These are phyloP conservation scores for Eurytoma adleriae DNA, from an alignment of 2,888 invertebrate species.

Conservation along the genomic window DNA sequence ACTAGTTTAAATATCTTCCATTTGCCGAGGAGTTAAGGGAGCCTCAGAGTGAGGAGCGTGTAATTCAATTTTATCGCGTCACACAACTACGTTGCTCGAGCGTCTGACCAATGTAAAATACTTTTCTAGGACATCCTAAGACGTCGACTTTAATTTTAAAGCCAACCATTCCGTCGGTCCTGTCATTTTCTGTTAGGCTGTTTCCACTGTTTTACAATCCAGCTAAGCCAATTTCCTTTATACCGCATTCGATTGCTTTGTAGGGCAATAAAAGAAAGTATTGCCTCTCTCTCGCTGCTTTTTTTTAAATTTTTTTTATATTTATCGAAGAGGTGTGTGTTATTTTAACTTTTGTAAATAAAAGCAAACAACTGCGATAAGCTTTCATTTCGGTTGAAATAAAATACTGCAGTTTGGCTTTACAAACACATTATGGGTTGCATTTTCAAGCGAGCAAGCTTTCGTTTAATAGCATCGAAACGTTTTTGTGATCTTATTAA, in stretches of 20 bases:
- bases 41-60: constrained; percentile 20
- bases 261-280: not conserved
- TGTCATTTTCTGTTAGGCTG: constrained; percentile 29
- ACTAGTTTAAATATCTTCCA: constrained; percentile 19
- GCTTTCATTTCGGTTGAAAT: too few relatives aligned
- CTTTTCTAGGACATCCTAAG: constrained; percentile 25
- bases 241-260: constrained; percentile 9
- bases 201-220: constrained; percentile 12
- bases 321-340: too few relatives aligned
- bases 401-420: too few relatives aligned
- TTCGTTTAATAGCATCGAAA: too few relatives aligned
- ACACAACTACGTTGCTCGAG: constrained; percentile 5
- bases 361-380: too few relatives aligned
- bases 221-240: constrained; percentile 26
- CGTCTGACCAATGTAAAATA: constrained; percentile 19
- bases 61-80: constrained; percentile 46
- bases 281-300: not conserved
- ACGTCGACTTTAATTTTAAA: constrained; percentile 35
- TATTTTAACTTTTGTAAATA: too few relatives aligned
- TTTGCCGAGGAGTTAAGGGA: constrained; percentile 1
- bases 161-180: constrained; percentile 10
- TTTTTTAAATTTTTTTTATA: not conserved
- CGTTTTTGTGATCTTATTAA: too few relatives aligned
- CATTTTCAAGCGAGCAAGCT: too few relatives aligned
- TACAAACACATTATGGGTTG: too few relatives aligned